These are phyloP conservation scores for Drosophila kanekoi DNA, from an alignment of 2,888 invertebrate genomes.

Conservation along the genomic window DNA sequence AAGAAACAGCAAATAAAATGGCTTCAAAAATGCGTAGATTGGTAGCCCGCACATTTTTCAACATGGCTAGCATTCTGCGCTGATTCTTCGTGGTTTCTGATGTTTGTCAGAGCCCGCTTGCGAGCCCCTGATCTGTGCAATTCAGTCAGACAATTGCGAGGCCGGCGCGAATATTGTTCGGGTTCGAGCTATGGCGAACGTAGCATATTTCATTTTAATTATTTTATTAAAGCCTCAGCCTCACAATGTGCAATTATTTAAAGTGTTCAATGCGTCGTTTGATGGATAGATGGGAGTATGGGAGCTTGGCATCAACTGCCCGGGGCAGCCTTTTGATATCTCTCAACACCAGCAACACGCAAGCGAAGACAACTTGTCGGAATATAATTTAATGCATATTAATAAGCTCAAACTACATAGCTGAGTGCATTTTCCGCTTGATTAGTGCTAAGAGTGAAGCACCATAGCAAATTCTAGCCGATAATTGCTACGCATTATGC, in stretches of 20 bases:
- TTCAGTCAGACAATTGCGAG: slow-evolving; percentile 56
- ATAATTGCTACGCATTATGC: slow-evolving; percentile 36
- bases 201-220: slow-evolving; percentile 73
- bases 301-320: slow-evolving; percentile 9
- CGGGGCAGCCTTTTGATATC: slow-evolving; percentile 11
- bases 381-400: slow-evolving; percentile 31
- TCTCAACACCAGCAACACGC: slow-evolving; percentile 10
- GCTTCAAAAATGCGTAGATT: slow-evolving; percentile 72
- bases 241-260: slow-evolving; percentile 69
- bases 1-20: slow-evolving; percentile 32
- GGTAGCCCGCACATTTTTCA: slow-evolving; percentile 76
- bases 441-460: slow-evolving; percentile 10
- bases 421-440: slow-evolving; percentile 33
- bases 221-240: slow-evolving; percentile 72
- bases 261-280: slow-evolving; percentile 53
- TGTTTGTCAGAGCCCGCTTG: slow-evolving; percentile 1
- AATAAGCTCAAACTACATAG: slow-evolving; percentile 19
- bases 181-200: slow-evolving; percentile 35
- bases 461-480: slow-evolving; percentile 5
- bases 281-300: slow-evolving; percentile 29
- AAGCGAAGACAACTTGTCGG: slow-evolving; percentile 8
- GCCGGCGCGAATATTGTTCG: slow-evolving; percentile 41
- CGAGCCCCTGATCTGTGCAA: slow-evolving; percentile 10
- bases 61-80: slow-evolving; percentile 61
- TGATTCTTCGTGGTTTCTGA: slow-evolving; percentile 38